Evolutionary conservation across 2,888 invertebrate genomes (phyloP).

Genomic region (Melieria omissa): DNA sequence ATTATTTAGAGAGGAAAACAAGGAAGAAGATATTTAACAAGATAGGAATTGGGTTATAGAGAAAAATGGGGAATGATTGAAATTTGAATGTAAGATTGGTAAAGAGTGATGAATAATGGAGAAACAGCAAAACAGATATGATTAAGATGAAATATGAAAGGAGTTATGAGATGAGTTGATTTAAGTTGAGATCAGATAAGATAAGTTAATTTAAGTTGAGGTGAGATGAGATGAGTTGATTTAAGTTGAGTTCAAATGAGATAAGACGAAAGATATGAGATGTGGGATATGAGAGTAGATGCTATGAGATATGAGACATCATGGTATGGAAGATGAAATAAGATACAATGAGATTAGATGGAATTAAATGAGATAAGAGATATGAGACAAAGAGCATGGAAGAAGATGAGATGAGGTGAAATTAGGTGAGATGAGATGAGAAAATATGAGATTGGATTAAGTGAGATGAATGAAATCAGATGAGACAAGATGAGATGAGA

Average conservation of each 20-base stretch:
- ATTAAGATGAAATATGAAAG: background rate
- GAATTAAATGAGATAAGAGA: background rate
- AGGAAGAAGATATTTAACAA: background rate
- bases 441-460: background rate
- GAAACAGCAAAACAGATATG: background rate
- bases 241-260: no score
- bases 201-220: no score
- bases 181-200: no score
- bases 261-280: no score
- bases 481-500: no score
- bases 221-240: no score
- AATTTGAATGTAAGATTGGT: background rate
- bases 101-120: background rate
- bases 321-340: no score
- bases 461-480: no score
- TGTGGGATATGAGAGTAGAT: no score
- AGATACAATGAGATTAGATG: no score
- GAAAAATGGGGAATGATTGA: background rate
- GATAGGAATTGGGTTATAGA: background rate
- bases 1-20: background rate
- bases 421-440: conserved; percentile 1
- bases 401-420: background rate
- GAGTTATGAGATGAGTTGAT: background rate
- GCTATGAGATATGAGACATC: no score
- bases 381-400: background rate